phyloP scores from a whole-genome alignment of 2,888 invertebrate species.

The Petrolisthes manimaculis region DNA sequence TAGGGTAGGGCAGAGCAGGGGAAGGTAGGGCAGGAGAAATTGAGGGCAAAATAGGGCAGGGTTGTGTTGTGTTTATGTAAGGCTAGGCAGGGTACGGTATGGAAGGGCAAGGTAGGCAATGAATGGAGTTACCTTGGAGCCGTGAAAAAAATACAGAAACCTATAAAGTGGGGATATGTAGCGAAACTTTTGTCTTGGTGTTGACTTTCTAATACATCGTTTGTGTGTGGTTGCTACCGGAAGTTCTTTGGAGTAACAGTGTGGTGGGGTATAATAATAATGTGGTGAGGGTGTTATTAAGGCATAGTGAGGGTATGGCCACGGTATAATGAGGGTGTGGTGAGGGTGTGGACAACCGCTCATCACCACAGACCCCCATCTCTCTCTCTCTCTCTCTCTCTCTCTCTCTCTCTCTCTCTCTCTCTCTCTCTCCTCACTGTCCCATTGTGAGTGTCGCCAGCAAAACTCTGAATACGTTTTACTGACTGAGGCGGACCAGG shows the following conservation, averaged over 20 bases:
- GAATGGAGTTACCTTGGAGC: background rate
- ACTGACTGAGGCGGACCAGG: background rate
- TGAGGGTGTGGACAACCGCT: slow-evolving; percentile 1
- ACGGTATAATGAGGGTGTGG: slow-evolving; percentile 9
- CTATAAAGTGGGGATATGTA: background rate
- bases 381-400: background rate
- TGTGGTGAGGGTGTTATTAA: background rate
- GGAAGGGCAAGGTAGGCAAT: background rate
- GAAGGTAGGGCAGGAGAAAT: background rate
- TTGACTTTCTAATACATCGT: background rate
- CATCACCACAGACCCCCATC: background rate
- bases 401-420: background rate
- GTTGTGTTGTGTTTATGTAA: background rate
- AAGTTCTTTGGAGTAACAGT: background rate
- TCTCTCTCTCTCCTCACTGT: background rate
- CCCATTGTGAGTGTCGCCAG: background rate
- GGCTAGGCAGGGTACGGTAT: background rate
- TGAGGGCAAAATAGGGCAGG: background rate
- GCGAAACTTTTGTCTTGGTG: background rate
- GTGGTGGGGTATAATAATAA: background rate
- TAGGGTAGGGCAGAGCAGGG: background rate
- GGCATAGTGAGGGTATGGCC: background rate
- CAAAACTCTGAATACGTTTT: background rate
- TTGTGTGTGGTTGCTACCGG: background rate
- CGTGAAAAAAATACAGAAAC: background rate